Conservation (phyloP, 2,797 vertebrate species). For the Acropternis orthonyx region DNA sequence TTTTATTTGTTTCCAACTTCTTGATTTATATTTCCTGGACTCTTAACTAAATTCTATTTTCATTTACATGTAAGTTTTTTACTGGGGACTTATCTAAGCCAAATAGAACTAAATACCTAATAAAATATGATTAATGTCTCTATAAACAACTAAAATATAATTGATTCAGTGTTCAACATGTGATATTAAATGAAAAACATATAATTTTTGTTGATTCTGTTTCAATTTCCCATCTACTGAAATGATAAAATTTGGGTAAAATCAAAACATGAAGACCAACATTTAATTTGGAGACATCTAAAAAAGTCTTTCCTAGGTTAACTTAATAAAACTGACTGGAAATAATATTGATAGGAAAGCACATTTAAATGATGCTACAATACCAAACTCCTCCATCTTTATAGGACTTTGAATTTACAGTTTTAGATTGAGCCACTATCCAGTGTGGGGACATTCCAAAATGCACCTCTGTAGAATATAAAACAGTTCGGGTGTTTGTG, state of each 20-base stretch:
- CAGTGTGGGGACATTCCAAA: neutral
- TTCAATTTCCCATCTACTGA: neutral
- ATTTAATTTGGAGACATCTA: neutral
- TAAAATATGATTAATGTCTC: neutral
- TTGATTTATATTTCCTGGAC: neutral
- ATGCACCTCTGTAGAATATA: neutral
- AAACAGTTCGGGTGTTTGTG: neutral
- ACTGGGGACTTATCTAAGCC: fast-evolving
- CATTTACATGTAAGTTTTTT: neutral
- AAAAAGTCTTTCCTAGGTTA: neutral
- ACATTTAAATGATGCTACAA: neutral
- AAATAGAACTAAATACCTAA: neutral
- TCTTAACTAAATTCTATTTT: neutral
- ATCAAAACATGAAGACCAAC: neutral
- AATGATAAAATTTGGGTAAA: neutral
- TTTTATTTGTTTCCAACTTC: neutral
- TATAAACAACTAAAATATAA: neutral
- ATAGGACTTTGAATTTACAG: neutral
- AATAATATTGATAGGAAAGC: neutral
- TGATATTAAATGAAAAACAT: neutral
- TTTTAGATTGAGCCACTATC: neutral
- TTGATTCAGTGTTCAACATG: neutral
- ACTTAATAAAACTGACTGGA: neutral
- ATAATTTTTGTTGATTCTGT: neutral
- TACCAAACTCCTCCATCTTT: neutral